Evolutionary conservation across 1,140 invertebrate genomes (phyloP).

Genomic region (Radopholus similis): DNA sequence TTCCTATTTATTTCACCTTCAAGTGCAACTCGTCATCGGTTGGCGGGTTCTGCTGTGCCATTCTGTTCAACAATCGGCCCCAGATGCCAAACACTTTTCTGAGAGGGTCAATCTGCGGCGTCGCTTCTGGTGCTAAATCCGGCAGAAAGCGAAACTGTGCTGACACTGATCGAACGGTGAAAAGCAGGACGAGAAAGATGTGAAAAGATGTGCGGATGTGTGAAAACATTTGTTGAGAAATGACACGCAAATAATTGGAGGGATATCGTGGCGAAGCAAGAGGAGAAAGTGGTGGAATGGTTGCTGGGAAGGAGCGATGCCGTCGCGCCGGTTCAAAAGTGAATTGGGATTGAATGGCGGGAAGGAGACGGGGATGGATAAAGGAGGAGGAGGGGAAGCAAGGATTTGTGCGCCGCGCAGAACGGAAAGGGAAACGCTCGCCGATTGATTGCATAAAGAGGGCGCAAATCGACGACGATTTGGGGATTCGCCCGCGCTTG

Average conservation of each 20-base stretch:
- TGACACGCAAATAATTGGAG: neutral
- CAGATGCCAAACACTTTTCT: slow-evolving; percentile 25
- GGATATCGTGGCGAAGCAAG: neutral
- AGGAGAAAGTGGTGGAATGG: neutral
- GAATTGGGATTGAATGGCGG: slow-evolving; percentile 6
- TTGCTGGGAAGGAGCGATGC: neutral
- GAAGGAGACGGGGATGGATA: neutral
- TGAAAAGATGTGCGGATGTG: neutral
- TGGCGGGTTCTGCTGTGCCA: slow-evolving; percentile 29
- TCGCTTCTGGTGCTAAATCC: neutral
- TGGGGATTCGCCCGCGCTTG: neutral
- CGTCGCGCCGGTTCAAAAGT: too few relatives aligned
- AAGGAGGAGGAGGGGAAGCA: neutral
- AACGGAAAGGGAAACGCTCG: neutral
- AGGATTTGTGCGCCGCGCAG: neutral
- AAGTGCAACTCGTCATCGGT: slow-evolving; percentile 30
- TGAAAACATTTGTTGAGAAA: slow-evolving; percentile 6
- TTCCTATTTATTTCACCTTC: neutral
- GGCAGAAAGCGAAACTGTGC: neutral
- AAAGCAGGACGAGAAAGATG: neutral
- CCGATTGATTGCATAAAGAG: slow-evolving; percentile 1
- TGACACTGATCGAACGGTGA: neutral
- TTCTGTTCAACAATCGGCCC: slow-evolving; percentile 27
- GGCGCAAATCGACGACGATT: neutral
- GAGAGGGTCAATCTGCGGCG: slow-evolving; percentile 16